A percentile compares a stretch with the other conserved stretches of the same genome.
phyloP scores from a whole-genome alignment of 2,797 vertebrate species.

The Rousettus madagascariensis region DNA sequence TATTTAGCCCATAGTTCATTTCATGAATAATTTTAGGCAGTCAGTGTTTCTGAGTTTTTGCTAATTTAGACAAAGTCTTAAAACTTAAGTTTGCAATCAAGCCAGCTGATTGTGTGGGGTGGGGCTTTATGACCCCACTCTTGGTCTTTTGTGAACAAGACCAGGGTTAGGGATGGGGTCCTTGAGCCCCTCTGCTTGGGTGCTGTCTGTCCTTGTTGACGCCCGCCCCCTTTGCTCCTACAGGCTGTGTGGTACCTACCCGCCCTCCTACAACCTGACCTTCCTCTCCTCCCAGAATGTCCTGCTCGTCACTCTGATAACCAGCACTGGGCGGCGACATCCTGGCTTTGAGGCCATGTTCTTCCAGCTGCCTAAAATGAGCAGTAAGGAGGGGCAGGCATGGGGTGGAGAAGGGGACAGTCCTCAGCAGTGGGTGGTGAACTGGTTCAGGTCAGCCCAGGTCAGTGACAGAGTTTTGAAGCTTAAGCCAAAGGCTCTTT shows the following conservation, averaged over 20 bases:
- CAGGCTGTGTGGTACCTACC: slow-evolving; percentile 92
- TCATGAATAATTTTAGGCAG: not conserved
- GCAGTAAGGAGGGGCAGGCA: slow-evolving; percentile 82
- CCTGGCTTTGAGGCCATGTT: slow-evolving; percentile 92
- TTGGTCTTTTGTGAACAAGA: not conserved
- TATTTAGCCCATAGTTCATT: not conserved
- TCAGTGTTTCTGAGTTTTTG: not conserved
- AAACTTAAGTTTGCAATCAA: not conserved
- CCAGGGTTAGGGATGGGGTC: not conserved
- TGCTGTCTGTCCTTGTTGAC: not conserved
- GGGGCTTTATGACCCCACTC: not conserved
- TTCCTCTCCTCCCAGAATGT: slow-evolving; percentile 96
- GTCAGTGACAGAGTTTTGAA: not conserved
- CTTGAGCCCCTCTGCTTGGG: not conserved
- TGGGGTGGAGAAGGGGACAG: not conserved
- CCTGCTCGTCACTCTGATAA: slow-evolving; percentile 91
- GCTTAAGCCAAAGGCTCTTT: not conserved
- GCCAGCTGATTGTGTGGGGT: fast-evolving
- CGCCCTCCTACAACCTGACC: slow-evolving; percentile 90
- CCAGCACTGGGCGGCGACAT: slow-evolving; percentile 85
- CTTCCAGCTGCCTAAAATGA: slow-evolving; percentile 85
- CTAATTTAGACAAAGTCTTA: not conserved
- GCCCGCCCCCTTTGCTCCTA: not conserved
- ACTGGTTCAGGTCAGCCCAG: no score
- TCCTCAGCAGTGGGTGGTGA: not conserved